These are phyloP conservation scores for Oreochromis tanganicae DNA, from an alignment of 2,113 vertebrate species.

Conservation along the genomic window DNA sequence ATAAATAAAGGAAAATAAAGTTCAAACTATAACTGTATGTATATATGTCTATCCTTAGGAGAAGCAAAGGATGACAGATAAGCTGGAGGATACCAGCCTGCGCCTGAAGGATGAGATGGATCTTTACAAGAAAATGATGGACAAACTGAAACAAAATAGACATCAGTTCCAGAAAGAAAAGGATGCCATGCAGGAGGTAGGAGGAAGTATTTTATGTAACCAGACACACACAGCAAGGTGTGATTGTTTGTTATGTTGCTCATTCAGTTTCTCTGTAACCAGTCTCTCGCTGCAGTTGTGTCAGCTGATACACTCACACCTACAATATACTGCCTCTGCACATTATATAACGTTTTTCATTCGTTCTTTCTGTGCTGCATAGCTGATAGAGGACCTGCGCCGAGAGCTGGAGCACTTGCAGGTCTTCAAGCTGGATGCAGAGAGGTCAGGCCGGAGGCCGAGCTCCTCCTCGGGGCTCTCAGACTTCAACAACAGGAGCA, in stretches of 20 bases:
- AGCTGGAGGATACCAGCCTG: conserved; percentile 89
- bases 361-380: neutral
- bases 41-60: conserved; percentile 69
- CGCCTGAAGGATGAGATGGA: conserved; percentile 94
- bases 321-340: neutral
- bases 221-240: neutral
- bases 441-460: conserved; percentile 79
- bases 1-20: neutral
- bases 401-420: conserved; percentile 93
- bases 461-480: conserved; percentile 77
- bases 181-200: conserved; percentile 90
- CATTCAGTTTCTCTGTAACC: neutral
- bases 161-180: conserved; percentile 90
- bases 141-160: conserved; percentile 89
- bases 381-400: conserved; percentile 94
- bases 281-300: neutral
- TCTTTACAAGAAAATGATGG: conserved; percentile 93
- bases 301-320: neutral
- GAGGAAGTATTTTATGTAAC: conserved; percentile 2
- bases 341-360: neutral
- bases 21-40: neutral
- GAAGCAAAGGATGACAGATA: conserved; percentile 88
- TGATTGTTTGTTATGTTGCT: neutral
- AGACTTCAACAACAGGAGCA: conserved; percentile 82
- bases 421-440: conserved; percentile 88